These are phyloP conservation scores for Anarhynchus alexandrinus DNA, from an alignment of 2,113 vertebrate species.

Conservation along the genomic window DNA sequence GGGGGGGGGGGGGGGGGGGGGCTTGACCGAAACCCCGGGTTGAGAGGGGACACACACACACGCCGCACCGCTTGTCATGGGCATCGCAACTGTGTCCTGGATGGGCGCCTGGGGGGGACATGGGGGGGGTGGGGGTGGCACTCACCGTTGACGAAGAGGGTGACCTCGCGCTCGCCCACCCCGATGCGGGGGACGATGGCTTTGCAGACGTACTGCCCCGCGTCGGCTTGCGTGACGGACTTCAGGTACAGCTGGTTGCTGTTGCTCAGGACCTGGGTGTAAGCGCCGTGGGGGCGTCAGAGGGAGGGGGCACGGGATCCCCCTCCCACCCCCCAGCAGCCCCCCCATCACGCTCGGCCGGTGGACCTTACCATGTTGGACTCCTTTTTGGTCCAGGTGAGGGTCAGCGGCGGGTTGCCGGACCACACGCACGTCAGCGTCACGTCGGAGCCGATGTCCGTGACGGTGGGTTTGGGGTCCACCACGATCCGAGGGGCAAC, in stretches of 20 bases:
- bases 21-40: neutral
- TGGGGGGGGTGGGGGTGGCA: fast-evolving
- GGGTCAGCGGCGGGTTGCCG: constrained; percentile 91
- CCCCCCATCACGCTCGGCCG: fast-evolving
- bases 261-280: constrained; percentile 90
- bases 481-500: constrained; percentile 92
- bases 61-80: neutral
- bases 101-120: fast-evolving
- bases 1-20: fast-evolving
- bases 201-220: constrained; percentile 92
- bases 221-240: constrained; percentile 87
- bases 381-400: constrained; percentile 97
- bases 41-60: too few species aligned
- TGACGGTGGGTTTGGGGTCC: constrained; percentile 86
- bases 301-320: neutral
- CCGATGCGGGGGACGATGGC: constrained; percentile 96
- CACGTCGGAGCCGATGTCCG: constrained; percentile 91
- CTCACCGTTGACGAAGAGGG: constrained; percentile 90
- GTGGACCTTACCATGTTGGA: constrained; percentile 85
- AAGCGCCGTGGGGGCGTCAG: fast-evolving
- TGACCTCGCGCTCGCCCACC: constrained; percentile 90
- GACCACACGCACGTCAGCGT: constrained; percentile 93
- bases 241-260: constrained; percentile 93
- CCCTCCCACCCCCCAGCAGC: fast-evolving
- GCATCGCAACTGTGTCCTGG: too few species aligned